These are phyloP conservation scores for Octopus bimaculoides DNA, from an alignment of 1,140 invertebrate genomes.

Conservation along the genomic window DNA sequence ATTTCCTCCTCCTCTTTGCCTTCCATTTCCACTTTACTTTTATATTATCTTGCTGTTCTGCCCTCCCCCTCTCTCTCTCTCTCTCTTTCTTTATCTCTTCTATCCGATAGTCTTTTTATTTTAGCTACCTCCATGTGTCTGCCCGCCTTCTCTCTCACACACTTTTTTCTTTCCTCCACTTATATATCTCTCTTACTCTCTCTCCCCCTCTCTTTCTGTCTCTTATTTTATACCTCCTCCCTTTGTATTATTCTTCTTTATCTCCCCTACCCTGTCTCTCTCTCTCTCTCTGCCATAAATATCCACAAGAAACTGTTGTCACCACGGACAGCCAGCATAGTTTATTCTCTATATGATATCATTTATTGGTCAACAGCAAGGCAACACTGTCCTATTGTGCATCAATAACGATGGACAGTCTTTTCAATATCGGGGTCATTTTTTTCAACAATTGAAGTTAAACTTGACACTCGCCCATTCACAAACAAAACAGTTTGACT, in stretches of 20 bases:
- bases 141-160: slow-evolving; percentile 21
- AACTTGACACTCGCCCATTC: too few relatives aligned
- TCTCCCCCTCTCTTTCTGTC: slow-evolving; percentile 8
- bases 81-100: slow-evolving; percentile 13
- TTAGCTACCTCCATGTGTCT: background rate
- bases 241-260: slow-evolving; percentile 12
- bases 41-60: background rate
- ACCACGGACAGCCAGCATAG: too few relatives aligned
- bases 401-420: too few relatives aligned
- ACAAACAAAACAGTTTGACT: too few relatives aligned
- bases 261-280: slow-evolving; percentile 15
- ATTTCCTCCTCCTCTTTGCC: background rate
- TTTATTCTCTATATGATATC: too few relatives aligned
- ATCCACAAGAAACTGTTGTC: too few relatives aligned
- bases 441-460: too few relatives aligned
- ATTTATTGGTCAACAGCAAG: too few relatives aligned
- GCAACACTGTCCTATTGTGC: too few relatives aligned
- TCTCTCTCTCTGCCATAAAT: slow-evolving; percentile 20
- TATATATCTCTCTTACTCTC: background rate
- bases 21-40: background rate
- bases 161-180: background rate
- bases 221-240: slow-evolving; percentile 1
- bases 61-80: background rate
- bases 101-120: slow-evolving; percentile 9
- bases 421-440: too few relatives aligned